Conservation (phyloP, 1,140 invertebrate genomes). For the Acromyrmex echinatior region DNA sequence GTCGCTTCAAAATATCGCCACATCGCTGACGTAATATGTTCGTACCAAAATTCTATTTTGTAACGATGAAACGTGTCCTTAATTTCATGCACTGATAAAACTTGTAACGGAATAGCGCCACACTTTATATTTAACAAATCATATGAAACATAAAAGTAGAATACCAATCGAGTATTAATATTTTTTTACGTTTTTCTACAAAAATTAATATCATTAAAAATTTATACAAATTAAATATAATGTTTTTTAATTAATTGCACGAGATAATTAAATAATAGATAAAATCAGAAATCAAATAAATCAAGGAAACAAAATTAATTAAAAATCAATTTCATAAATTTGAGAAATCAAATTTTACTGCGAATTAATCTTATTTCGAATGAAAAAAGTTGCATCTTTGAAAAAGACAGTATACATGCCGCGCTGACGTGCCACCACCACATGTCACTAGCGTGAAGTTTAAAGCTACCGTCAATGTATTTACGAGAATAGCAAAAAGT, state of each 20-base stretch:
- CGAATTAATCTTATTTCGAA: not conserved
- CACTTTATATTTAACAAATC: conserved; percentile 14
- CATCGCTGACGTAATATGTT: conserved; percentile 21
- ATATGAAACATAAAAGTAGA: not conserved
- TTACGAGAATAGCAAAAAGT: conserved; percentile 53
- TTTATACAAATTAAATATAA: not conserved
- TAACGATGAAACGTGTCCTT: not conserved
- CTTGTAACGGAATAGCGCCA: conserved; percentile 3
- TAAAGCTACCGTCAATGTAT: conserved; percentile 50
- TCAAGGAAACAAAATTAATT: not conserved
- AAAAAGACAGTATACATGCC: conserved; percentile 25
- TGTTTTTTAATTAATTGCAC: not conserved
- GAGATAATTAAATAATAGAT: conserved; percentile 1
- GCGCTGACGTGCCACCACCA: not conserved
- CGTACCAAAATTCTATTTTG: conserved; percentile 45
- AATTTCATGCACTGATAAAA: conserved; percentile 37
- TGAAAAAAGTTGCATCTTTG: not conserved
- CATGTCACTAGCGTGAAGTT: conserved; percentile 38
- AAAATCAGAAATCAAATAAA: not conserved
- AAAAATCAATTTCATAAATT: not conserved
- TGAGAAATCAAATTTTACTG: not conserved
- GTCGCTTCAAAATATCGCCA: conserved; percentile 40
- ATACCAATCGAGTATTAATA: not conserved
- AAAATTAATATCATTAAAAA: not conserved
- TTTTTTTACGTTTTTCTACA: not conserved